Conservation (phyloP, 2,888 invertebrate genomes). For the Trissolcus brochymenae region DNA sequence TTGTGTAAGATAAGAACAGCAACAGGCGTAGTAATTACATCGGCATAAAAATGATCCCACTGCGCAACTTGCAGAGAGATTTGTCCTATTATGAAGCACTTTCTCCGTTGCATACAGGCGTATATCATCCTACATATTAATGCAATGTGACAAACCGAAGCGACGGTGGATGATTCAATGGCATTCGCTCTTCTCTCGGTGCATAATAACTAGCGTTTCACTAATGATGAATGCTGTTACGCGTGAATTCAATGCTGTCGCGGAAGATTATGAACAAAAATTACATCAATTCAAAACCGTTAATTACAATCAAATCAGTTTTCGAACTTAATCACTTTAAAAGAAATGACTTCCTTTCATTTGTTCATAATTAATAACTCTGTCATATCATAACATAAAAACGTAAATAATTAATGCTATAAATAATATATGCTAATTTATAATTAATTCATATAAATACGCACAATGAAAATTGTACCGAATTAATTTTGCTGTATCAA, state of each 20-base stretch:
- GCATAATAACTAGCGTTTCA: conserved; percentile 43
- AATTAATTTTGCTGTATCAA: too few species aligned
- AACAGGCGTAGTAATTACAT: conserved; percentile 28
- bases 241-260: conserved; percentile 21
- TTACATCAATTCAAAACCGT: conserved; percentile 16
- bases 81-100: conserved; percentile 55
- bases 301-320: too few species aligned
- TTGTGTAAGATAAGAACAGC: conserved; percentile 28
- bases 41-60: conserved; percentile 40
- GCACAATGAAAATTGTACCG: too few species aligned
- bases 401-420: too few species aligned
- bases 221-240: conserved; percentile 39
- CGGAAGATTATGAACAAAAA: conserved; percentile 15
- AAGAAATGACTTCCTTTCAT: too few species aligned
- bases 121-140: conserved; percentile 54
- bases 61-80: conserved; percentile 44
- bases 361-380: too few species aligned
- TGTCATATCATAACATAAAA: too few species aligned
- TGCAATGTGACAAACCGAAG: conserved; percentile 45
- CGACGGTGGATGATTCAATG: conserved; percentile 38
- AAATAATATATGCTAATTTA: too few species aligned
- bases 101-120: conserved; percentile 46
- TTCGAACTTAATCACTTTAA: too few species aligned
- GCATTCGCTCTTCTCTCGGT: conserved; percentile 38
- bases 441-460: too few species aligned